These are phyloP conservation scores for Oegoconia quadripuncta DNA, from an alignment of 2,888 invertebrate genomes.

Conservation along the genomic window DNA sequence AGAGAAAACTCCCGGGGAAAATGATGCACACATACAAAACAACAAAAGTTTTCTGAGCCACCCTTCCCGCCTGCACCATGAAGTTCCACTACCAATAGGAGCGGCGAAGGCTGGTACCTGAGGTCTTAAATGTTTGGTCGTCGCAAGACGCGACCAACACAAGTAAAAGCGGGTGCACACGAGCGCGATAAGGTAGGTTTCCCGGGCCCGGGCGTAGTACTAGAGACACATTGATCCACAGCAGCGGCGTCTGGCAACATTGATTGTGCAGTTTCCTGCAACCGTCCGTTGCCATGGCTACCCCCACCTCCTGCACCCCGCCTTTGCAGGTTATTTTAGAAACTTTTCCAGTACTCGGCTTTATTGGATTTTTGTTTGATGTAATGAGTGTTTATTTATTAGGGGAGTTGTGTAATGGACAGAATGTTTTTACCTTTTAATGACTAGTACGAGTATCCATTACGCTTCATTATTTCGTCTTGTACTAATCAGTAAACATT, in stretches of 20 bases:
- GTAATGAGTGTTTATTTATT: constrained; percentile 16
- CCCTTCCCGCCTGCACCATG: constrained; percentile 30
- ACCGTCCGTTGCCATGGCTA: constrained; percentile 61
- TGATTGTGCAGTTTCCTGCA: constrained; percentile 79
- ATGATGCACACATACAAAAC: constrained; percentile 40
- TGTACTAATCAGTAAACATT: no score
- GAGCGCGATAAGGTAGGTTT: constrained; percentile 46
- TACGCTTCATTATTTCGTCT: no score
- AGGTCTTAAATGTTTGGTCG: constrained; percentile 38
- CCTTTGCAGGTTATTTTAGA: constrained; percentile 48
- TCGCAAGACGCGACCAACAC: constrained; percentile 18
- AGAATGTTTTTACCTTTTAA: neutral
- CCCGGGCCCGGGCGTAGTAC: constrained; percentile 75
- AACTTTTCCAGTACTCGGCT: constrained; percentile 43
- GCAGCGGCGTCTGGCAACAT: constrained; percentile 75
- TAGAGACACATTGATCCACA: constrained; percentile 79
- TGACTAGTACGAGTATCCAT: neutral
- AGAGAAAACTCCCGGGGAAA: constrained; percentile 51
- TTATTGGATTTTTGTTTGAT: constrained; percentile 48
- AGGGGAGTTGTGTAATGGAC: constrained; percentile 9
- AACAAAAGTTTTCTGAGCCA: constrained; percentile 38
- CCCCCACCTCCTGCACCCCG: constrained; percentile 63
- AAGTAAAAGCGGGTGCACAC: constrained; percentile 39
- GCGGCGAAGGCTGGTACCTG: constrained; percentile 27
- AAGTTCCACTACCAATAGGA: constrained; percentile 15